Conservation (phyloP, 2,888 invertebrate genomes). For the Drosophila hawaiiensis region DNA sequence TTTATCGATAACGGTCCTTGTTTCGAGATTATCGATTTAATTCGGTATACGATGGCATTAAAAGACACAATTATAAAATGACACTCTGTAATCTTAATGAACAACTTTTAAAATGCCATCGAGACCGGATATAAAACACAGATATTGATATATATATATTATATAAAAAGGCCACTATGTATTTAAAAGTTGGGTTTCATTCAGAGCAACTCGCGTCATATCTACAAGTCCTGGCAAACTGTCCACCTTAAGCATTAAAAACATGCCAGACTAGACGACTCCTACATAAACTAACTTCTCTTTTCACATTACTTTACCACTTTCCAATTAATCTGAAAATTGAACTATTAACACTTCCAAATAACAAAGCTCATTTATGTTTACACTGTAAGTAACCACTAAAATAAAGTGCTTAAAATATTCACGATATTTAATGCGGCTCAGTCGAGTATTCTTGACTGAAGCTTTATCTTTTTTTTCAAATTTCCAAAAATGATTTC, state of each 20-base stretch:
- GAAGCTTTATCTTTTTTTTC: background rate
- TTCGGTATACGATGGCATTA: background rate
- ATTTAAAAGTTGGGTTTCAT: background rate
- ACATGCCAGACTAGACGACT: background rate
- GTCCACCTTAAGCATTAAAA: background rate
- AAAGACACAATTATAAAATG: background rate
- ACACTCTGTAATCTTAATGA: background rate
- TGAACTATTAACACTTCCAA: background rate
- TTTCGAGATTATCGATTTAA: background rate
- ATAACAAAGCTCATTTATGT: background rate
- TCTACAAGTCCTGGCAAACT: background rate
- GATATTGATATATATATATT: no score
- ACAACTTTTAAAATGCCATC: background rate
- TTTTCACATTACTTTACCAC: background rate
- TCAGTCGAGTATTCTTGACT: background rate
- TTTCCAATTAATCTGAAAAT: background rate
- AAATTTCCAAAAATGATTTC: background rate
- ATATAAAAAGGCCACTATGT: background rate
- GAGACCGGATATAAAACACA: background rate
- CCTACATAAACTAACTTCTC: background rate
- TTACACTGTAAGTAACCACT: background rate
- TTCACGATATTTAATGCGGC: background rate
- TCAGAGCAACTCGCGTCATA: no score
- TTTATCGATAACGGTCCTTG: background rate
- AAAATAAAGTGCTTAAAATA: background rate